Percentiles rank a stretch among this genome's conserved stretches.
Conservation (phyloP, 2,797 vertebrate species). For the Cetoscarus ocellatus region DNA sequence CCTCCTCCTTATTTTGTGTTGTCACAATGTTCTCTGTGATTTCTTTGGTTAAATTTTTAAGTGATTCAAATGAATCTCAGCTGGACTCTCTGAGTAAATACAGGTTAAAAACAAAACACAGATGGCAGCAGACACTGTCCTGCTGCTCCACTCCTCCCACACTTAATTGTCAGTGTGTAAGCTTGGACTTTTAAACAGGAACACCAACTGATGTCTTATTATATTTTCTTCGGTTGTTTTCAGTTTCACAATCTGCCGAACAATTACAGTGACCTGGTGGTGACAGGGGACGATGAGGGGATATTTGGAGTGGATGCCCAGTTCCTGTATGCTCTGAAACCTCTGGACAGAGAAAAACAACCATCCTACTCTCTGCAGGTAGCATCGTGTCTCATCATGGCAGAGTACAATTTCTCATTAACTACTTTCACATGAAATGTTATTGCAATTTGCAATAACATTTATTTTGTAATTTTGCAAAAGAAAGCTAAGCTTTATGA, state of each 20-base stretch:
- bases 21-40: not conserved
- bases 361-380: slow-evolving; percentile 88
- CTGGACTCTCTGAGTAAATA: not conserved
- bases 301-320: slow-evolving; percentile 89
- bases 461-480: not conserved
- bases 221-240: slow-evolving; percentile 7
- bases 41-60: not conserved
- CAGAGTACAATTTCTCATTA: not conserved
- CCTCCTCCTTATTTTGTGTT: not conserved
- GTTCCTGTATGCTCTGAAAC: slow-evolving; percentile 85
- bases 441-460: too few relatives aligned
- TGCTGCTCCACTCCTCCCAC: not conserved
- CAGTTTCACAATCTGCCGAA: slow-evolving; percentile 80
- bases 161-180: slow-evolving; percentile 5
- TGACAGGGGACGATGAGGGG: slow-evolving; percentile 81
- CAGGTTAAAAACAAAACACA: not conserved
- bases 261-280: slow-evolving; percentile 79
- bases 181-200: slow-evolving; percentile 10
- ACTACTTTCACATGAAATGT: not conserved
- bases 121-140: not conserved
- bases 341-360: slow-evolving; percentile 90
- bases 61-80: not conserved
- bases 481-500: too few relatives aligned
- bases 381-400: not conserved
- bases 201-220: slow-evolving; percentile 9